Evolutionary conservation across 2,888 invertebrate genomes (phyloP).

Genomic region (Empis livida): DNA sequence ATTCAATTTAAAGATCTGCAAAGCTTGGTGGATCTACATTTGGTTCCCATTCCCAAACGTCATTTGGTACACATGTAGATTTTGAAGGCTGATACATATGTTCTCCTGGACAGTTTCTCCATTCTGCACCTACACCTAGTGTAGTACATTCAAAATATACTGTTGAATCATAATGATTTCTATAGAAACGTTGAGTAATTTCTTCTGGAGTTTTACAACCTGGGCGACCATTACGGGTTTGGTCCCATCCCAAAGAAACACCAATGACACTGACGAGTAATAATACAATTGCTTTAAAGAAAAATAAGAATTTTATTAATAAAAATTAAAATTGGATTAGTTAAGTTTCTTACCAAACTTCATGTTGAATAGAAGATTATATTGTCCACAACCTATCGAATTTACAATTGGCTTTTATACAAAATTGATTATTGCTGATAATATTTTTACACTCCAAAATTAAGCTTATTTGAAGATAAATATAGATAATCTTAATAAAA

Average conservation of each 20-base stretch:
- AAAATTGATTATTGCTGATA: no score
- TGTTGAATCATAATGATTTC: conserved; percentile 7
- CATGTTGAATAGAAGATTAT: not conserved
- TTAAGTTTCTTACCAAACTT: not conserved
- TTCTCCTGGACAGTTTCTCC: not conserved
- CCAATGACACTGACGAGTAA: not conserved
- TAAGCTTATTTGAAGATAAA: no score
- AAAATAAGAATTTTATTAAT: not conserved
- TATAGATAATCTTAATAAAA: no score
- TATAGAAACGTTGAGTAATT: conserved; percentile 2
- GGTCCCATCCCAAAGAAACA: not conserved
- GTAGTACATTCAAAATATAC: conserved; percentile 4
- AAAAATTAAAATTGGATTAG: no score
- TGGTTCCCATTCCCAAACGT: conserved; percentile 2
- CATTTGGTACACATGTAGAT: conserved; percentile 2
- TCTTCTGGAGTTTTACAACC: conserved; percentile 3
- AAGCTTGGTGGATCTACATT: conserved; percentile 3
- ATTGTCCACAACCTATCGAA: no score
- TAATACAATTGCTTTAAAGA: not conserved
- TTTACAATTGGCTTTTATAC: no score
- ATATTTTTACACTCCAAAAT: no score
- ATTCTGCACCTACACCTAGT: not conserved
- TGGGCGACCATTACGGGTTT: conserved; percentile 6
- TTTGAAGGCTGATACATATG: not conserved
- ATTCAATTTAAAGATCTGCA: no score